These are phyloP conservation scores for Emydura subglobosa DNA, from an alignment of 2,113 vertebrate genomes.

Conservation along the genomic window DNA sequence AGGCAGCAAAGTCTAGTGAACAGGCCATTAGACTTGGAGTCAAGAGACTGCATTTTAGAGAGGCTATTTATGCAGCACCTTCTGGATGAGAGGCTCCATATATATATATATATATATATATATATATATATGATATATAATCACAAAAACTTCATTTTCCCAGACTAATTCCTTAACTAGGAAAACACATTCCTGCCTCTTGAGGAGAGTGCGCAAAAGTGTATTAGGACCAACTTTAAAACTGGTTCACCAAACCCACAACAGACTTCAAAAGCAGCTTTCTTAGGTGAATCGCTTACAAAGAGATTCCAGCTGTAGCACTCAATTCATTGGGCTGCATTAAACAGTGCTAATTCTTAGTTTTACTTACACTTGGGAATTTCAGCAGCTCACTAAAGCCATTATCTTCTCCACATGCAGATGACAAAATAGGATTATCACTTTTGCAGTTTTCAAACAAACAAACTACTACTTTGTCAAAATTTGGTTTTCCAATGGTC, in stretches of 20 bases:
- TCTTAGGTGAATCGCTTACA: not conserved
- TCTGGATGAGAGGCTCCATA: not conserved
- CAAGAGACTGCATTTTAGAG: not conserved
- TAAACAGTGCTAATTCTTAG: not conserved
- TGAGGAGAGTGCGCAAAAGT: not conserved
- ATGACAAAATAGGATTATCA: not conserved
- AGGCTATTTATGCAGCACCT: accelerated
- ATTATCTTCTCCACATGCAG: not conserved
- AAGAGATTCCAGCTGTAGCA: not conserved
- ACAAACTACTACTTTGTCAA: not conserved
- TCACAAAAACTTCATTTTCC: not conserved
- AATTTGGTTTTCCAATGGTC: not conserved
- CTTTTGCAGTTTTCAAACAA: not conserved
- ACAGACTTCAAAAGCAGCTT: not conserved
- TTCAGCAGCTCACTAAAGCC: not conserved
- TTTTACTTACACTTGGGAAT: not conserved
- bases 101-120: not conserved
- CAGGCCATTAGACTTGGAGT: too few species aligned
- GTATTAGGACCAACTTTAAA: not conserved
- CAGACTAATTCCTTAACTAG: not conserved
- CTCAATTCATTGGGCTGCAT: not conserved
- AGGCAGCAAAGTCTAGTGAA: not conserved
- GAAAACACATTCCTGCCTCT: not conserved
- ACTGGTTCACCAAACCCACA: not conserved
- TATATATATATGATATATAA: not conserved